Conservation (phyloP, 1,140 invertebrate genomes). For the Bacillus rossius region DNA sequence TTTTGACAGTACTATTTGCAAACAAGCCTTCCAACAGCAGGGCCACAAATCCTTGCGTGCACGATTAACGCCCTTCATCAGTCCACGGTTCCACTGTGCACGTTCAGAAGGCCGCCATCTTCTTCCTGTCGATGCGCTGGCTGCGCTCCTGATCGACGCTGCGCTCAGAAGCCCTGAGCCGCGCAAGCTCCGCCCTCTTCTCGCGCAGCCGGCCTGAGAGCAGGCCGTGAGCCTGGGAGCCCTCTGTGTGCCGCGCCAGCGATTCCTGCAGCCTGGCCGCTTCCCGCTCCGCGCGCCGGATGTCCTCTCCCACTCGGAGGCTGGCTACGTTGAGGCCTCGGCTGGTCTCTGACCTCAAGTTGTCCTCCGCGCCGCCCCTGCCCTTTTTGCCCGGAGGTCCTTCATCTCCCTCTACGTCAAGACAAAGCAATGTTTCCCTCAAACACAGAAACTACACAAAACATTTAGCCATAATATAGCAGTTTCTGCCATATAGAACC, state of each 20-base stretch:
- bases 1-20: no score
- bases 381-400: background rate
- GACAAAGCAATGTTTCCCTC: background rate
- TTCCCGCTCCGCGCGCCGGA: background rate
- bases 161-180: slow-evolving; percentile 1
- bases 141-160: slow-evolving; percentile 2
- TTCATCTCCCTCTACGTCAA: background rate
- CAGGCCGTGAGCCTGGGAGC: background rate
- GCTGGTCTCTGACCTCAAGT: background rate
- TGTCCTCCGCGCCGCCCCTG: background rate
- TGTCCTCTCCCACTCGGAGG: slow-evolving; percentile 4
- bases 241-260: slow-evolving; percentile 1
- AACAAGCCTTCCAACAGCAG: no score
- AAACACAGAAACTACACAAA: background rate
- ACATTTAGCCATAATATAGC: no score
- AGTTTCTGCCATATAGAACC: background rate
- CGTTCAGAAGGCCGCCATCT: slow-evolving; percentile 5
- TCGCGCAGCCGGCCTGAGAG: background rate
- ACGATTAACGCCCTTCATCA: no score
- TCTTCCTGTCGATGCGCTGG: slow-evolving; percentile 7
- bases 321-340: background rate
- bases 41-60: no score
- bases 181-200: background rate
- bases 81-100: no score
- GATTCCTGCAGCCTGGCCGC: slow-evolving; percentile 1